Evolutionary conservation across 2,888 invertebrate genomes (phyloP), one percentile per base, ranked within the genome.

Genomic region (Nasonia oneida): DNA sequence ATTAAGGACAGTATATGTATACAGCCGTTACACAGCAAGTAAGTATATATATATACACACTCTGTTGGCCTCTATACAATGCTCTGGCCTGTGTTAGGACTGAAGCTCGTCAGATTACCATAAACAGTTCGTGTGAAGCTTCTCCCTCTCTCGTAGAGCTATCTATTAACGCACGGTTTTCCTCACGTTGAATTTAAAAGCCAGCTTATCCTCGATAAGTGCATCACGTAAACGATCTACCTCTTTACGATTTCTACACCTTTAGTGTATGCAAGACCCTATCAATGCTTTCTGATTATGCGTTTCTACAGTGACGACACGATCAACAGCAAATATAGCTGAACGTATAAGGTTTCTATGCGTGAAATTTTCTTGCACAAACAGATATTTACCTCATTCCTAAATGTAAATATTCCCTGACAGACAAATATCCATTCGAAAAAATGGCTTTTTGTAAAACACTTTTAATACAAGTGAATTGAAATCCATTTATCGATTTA

Each of bases 171-270:
- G 14, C 53, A 15, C 53, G 33, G 47, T 47, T 42, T n/a, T 71
- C 53, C 83, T 77, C 78, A 8, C 67, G 33, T 29, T 74, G 50
- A 84, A 80, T 84, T 80, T 75, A 78, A 80, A 80, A 80, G 79
- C 80, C 42, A 53, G 80, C 74, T 84, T 80, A 84, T 84, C 39
- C 50, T 61, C 82, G 73, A 86, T 86, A 85, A 87, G 37, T 79
- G 18, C 14, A 73, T 37, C 76, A 61, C 82, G 76, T 77, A 33
- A 84, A 83, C 77, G 37, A 64, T 8, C n/a, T 33, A 77, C 79
- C 57, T 77, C 53, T 74, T 78, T 67, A 70, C 70, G 64, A 64
- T 29, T 74, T 53, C 29, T 0, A 37, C 23, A 4, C 15, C 29
- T 29, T 14, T 33, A 8, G 14, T 70, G 12, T 33, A 14, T 37